phyloP scores from a whole-genome alignment of 2,797 vertebrate species.

The Diplodus sargus region DNA sequence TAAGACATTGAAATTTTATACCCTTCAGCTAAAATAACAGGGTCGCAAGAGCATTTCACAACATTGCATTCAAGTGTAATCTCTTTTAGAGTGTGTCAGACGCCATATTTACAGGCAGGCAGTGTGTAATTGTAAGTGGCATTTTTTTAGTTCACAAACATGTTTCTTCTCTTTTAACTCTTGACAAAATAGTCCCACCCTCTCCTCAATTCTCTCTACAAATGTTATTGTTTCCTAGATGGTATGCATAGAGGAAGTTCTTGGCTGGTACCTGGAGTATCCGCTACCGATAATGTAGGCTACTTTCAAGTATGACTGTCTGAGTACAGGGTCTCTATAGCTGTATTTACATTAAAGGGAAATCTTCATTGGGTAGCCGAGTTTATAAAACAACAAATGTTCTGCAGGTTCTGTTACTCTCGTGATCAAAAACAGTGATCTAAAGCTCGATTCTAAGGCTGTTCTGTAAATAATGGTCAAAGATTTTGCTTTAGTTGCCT shows the following conservation, averaged over 20 bases:
- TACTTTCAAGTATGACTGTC: too few species aligned
- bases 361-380: too few species aligned
- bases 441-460: too few species aligned
- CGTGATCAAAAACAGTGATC: too few species aligned
- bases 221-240: neutral
- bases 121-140: neutral
- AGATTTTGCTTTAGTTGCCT: too few species aligned
- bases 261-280: too few species aligned
- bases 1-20: neutral
- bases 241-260: neutral
- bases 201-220: neutral
- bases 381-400: too few species aligned
- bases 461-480: too few species aligned
- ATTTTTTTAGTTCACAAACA: neutral
- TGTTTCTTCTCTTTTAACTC: neutral
- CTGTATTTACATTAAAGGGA: too few species aligned
- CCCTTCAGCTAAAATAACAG: slow-evolving; percentile 8
- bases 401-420: too few species aligned
- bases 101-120: neutral
- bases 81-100: neutral
- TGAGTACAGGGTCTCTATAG: neutral
- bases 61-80: neutral
- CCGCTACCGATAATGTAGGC: too few species aligned
- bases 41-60: slow-evolving; percentile 7
- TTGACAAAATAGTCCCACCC: neutral